Conservation (phyloP, 2,888 invertebrate genomes). For the Bedellia somnulentella region DNA sequence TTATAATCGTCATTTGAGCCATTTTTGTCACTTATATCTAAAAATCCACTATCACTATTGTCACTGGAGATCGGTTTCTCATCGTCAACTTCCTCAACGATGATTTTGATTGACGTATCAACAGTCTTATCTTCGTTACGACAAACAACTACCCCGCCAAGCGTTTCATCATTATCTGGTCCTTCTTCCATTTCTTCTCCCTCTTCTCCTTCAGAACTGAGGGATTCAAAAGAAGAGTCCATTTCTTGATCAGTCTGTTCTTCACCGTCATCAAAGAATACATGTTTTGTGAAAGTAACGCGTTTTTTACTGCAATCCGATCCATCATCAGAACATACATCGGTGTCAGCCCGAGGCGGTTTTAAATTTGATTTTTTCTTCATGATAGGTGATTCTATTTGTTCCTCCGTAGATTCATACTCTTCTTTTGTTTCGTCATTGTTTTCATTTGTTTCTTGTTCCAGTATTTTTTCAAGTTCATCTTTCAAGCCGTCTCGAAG, state of each 20-base stretch:
- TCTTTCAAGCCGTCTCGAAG: conserved; percentile 35
- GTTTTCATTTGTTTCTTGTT: conserved; percentile 14
- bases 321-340: conserved; percentile 44
- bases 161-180: conserved; percentile 30
- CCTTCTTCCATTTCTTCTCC: conserved; percentile 18
- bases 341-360: conserved; percentile 37
- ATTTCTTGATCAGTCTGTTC: conserved; percentile 46
- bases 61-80: conserved; percentile 37
- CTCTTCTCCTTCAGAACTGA: conserved; percentile 33
- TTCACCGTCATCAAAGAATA: conserved; percentile 54
- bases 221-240: conserved; percentile 43
- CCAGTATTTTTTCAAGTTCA: conserved; percentile 30
- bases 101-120: conserved; percentile 22
- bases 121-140: conserved; percentile 26
- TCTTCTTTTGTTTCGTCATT: conserved; percentile 11
- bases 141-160: conserved; percentile 21
- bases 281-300: conserved; percentile 50
- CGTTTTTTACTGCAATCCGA: conserved; percentile 45
- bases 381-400: conserved; percentile 23
- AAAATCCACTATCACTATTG: conserved; percentile 53
- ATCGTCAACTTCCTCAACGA: conserved; percentile 21
- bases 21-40: conserved; percentile 39
- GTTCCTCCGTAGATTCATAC: conserved; percentile 1
- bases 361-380: conserved; percentile 45
- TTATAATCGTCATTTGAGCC: conserved; percentile 26